These are phyloP conservation scores for Sebastes diploproa DNA, from an alignment of 2,797 vertebrate species.

Conservation along the genomic window DNA sequence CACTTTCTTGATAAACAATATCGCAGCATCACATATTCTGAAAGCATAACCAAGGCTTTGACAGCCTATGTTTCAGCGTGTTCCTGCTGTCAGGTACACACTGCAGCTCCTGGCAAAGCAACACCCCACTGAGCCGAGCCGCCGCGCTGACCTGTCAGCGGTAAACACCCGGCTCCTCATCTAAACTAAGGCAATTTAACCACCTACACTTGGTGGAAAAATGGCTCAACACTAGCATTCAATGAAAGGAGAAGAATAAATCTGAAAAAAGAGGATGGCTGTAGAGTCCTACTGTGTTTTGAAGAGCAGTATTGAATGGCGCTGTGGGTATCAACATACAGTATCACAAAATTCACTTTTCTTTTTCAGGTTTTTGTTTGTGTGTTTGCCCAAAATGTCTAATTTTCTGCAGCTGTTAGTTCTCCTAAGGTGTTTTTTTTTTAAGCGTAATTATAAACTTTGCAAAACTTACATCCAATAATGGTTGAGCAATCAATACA, in stretches of 20 bases:
- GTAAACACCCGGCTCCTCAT: conserved; percentile 15
- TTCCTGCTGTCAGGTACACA: conserved; percentile 33
- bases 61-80: not conserved
- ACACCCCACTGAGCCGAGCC: conserved; percentile 9
- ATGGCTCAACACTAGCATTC: not conserved
- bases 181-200: conserved; percentile 11
- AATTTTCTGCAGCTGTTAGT: not conserved
- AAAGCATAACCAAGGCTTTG: not conserved
- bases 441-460: not conserved
- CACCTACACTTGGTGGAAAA: not conserved
- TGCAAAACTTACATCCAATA: not conserved
- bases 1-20: not conserved
- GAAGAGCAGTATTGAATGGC: not conserved
- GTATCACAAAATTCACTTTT: not conserved
- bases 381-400: not conserved
- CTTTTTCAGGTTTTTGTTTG: not conserved
- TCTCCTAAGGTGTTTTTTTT: not conserved
- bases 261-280: not conserved
- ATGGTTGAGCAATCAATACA: not conserved
- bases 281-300: not conserved
- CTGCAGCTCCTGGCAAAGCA: conserved; percentile 28
- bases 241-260: not conserved
- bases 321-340: not conserved
- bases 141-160: conserved; percentile 37
- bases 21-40: conserved; percentile 6